phyloP scores from a whole-genome alignment of 2,113 vertebrate species.

The Brachyhypopomus gauderio region DNA sequence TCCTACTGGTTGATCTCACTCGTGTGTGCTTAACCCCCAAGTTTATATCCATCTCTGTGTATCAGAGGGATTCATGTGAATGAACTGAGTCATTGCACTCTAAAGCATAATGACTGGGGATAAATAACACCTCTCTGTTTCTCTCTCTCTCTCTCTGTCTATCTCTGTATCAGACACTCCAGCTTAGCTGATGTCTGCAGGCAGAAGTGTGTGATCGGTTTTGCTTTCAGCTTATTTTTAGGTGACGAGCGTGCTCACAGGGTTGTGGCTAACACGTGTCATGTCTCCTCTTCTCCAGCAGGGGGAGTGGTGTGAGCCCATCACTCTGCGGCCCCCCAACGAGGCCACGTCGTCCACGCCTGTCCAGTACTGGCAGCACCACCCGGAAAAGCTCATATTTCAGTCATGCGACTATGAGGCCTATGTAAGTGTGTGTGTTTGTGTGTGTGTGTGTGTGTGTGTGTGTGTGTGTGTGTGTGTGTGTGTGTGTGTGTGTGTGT shows the following conservation, averaged over 20 bases:
- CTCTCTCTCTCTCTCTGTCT: neutral
- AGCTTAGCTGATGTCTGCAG: neutral
- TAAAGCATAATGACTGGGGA: conserved; percentile 20
- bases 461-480: neutral
- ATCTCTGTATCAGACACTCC: conserved; percentile 27
- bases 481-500: conserved; percentile 4
- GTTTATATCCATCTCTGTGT: conserved; percentile 17
- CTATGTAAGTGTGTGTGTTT: conserved; percentile 86
- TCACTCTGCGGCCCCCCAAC: conserved; percentile 94
- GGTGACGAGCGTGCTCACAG: neutral
- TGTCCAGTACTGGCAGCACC: conserved; percentile 98
- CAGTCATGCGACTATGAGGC: conserved; percentile 99
- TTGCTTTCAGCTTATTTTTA: neutral
- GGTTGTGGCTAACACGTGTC: neutral
- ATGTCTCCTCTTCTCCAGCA: conserved; percentile 76
- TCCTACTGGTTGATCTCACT: conserved; percentile 24
- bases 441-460: conserved; percentile 5
- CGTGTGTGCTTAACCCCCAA: neutral
- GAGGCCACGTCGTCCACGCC: conserved; percentile 97
- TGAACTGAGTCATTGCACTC: conserved; percentile 31
- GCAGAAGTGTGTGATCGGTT: neutral
- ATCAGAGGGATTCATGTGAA: conserved; percentile 23
- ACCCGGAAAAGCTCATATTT: conserved; percentile 99
- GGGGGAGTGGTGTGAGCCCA: conserved; percentile 98
- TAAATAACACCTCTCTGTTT: conserved; percentile 9